Evolutionary conservation across 2,888 invertebrate genomes (phyloP), one percentile per base, ranked within the genome.

Genomic region (Torymus aiolomorphi): DNA sequence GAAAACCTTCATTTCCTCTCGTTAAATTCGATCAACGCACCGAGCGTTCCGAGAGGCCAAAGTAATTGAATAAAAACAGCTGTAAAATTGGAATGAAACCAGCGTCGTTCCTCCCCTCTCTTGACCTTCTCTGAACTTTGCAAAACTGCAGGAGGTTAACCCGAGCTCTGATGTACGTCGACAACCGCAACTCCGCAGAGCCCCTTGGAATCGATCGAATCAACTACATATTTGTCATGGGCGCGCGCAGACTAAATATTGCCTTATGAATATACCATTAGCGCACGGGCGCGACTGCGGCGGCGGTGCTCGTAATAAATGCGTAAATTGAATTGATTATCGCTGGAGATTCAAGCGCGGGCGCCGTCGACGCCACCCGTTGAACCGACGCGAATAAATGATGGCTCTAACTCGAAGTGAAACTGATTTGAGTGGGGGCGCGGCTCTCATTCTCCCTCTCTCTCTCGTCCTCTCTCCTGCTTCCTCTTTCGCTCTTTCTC

Each of bases 321-420:
- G 84, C 85, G 82, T 84, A 87, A 87, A 88, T 87, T 85, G 84
- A 87, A 87, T 87, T 83, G 86, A 87, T 87, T 86, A 88, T 85
- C 82, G 85, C 59, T 63, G 75, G 70, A 81, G 73, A 77, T 67
- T 74, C 65, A 16, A 66, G 66, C 69, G 59, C 49, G 71, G 24
- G 31, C 18, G 52, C 66, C 54, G 14, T 3, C 52, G 24, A 24
- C 56, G 76, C 63, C 57, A 18, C 77, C 62, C 59, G 24, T 61
- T 18, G 61, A 78, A 67, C 70, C 71, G 57, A 72, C 52, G 62
- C 82, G 82, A 80, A 82, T 84, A 84, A 87, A 86, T 84, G 85
- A 86, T 85, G 84, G 84, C 82, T 84, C 84, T 76, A 84, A 85
- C 85, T 86, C 83, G 84, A 84, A 85, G 85, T 82, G 86, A 85